phyloP scores from a whole-genome alignment of 2,888 invertebrate genomes.

The Acanthococcus lagerstroemiae region DNA sequence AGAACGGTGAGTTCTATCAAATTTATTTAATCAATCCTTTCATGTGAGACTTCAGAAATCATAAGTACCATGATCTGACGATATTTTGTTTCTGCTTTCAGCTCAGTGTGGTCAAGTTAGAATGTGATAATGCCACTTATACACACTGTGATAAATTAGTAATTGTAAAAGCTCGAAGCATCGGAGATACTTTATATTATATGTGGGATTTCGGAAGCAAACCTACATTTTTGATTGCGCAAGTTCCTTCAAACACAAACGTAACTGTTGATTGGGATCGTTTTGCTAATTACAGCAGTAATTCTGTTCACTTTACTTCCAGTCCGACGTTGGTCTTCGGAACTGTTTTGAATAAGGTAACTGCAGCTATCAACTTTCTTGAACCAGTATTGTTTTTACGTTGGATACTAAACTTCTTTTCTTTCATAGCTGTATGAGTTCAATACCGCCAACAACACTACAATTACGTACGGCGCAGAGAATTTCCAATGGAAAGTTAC shows the following conservation, averaged over 20 bases:
- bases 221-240: conserved; percentile 50
- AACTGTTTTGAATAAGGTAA: conserved; percentile 52
- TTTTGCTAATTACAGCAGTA: conserved; percentile 38
- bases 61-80: too few species aligned
- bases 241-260: conserved; percentile 45
- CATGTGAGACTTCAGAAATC: too few species aligned
- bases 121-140: conserved; percentile 3
- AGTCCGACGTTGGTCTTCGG: conserved; percentile 50
- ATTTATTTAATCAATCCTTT: too few species aligned
- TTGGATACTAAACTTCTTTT: background rate
- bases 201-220: conserved; percentile 55
- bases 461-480: conserved; percentile 11
- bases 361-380: background rate
- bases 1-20: too few species aligned
- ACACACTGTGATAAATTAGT: conserved; percentile 40
- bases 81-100: background rate
- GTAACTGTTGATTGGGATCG: conserved; percentile 47
- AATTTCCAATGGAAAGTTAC: conserved; percentile 27
- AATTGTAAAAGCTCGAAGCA: conserved; percentile 49
- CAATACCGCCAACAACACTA: conserved; percentile 10
- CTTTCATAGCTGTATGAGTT: conserved; percentile 32
- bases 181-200: conserved; percentile 53
- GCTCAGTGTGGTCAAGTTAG: background rate
- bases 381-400: background rate
- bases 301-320: conserved; percentile 44